Conservation (phyloP, 2,797 vertebrate species). For the Helarctos malayanus region DNA sequence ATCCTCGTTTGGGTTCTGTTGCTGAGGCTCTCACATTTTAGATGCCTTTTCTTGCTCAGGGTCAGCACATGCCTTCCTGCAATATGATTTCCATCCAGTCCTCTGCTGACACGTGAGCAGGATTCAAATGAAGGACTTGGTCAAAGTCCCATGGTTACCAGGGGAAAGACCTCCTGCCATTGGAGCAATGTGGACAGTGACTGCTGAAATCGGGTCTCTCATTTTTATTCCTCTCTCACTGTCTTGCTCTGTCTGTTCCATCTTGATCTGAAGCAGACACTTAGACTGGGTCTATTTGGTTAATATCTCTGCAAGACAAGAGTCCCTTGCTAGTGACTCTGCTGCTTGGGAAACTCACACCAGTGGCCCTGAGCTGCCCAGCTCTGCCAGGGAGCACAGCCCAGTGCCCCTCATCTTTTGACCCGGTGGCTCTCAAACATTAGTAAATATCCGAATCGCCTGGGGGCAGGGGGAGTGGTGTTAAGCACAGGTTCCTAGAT, state of each 20-base stretch:
- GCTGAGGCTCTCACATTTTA: neutral
- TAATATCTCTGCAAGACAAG: neutral
- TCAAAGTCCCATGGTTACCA: neutral
- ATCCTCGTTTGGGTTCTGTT: neutral
- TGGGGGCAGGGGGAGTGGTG: fast-evolving
- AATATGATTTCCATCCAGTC: neutral
- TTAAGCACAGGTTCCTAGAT: neutral
- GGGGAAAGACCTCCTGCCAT: neutral
- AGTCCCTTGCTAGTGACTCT: neutral
- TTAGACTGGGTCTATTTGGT: neutral
- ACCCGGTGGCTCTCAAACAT: neutral
- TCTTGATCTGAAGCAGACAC: neutral
- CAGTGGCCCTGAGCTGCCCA: neutral
- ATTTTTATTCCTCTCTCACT: neutral
- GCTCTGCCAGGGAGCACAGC: neutral
- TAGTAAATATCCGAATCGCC: neutral
- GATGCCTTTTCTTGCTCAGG: neutral
- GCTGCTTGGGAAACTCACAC: neutral
- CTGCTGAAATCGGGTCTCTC: neutral
- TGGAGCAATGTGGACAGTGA: neutral
- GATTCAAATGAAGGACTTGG: neutral
- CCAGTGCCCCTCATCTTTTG: neutral
- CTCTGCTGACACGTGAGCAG: neutral
- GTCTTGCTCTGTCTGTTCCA: neutral
- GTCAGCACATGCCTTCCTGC: neutral